Conservation (phyloP, 2,888 invertebrate genomes). For the Rapana venosa region DNA sequence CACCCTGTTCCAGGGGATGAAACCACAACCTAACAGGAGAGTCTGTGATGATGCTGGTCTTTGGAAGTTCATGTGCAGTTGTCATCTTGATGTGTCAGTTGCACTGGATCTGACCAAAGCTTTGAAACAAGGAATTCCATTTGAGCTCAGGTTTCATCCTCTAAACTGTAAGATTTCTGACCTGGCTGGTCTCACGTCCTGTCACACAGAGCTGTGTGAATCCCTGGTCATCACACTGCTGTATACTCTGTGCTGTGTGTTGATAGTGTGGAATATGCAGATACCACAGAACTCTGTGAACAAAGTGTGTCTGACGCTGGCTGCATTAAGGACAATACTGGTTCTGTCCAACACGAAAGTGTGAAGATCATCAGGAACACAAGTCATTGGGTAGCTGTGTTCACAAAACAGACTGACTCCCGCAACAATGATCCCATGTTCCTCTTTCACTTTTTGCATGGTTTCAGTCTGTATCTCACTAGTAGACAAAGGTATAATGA, state of each 20-base stretch:
- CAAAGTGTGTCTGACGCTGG: not conserved
- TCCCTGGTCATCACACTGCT: no score
- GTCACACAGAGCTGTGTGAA: no score
- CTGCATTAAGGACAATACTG: not conserved
- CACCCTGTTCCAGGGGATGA: no score
- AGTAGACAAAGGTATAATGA: not conserved
- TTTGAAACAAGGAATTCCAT: no score
- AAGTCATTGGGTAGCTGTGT: not conserved
- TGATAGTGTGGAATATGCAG: not conserved
- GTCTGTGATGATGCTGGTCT: no score
- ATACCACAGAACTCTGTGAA: not conserved
- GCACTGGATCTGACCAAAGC: no score
- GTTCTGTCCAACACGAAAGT: not conserved
- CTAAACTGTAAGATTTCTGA: no score
- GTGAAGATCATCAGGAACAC: constrained; percentile 6
- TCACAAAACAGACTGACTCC: not conserved
- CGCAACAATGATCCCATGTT: not conserved
- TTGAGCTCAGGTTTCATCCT: no score
- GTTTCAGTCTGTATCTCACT: not conserved
- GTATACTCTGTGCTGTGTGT: not conserved
- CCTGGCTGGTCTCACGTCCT: no score
- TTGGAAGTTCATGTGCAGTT: no score
- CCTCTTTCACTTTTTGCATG: not conserved
- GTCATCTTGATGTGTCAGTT: no score
- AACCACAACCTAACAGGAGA: no score